Percentiles rank a stretch among this genome's conserved stretches.
Conservation (phyloP, 2,888 invertebrate genomes). For the Melieria crassipennis region DNA sequence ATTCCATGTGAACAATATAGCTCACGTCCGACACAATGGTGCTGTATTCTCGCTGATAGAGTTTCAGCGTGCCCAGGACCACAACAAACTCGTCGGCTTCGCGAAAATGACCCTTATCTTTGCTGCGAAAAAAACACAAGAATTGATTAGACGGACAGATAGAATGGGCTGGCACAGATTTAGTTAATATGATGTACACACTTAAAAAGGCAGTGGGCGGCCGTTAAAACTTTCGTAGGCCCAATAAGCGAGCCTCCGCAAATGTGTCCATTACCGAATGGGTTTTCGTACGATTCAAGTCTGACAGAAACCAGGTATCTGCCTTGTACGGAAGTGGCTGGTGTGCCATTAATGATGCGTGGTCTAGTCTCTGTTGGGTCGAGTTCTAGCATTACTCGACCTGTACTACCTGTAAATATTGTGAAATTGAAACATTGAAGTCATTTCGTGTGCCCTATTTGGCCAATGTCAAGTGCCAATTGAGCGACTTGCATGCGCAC, state of each 20-base stretch:
- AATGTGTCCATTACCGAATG: slow-evolving; percentile 59
- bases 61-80: slow-evolving; percentile 62
- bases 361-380: slow-evolving; percentile 31
- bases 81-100: slow-evolving; percentile 56
- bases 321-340: slow-evolving; percentile 46
- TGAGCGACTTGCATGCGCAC: too few relatives aligned
- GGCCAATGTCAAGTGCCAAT: too few relatives aligned
- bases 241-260: slow-evolving; percentile 60
- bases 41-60: slow-evolving; percentile 50
- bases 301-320: slow-evolving; percentile 61
- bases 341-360: slow-evolving; percentile 58
- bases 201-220: slow-evolving; percentile 62
- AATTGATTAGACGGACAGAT: background rate
- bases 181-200: slow-evolving; percentile 44
- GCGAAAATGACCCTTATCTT: slow-evolving; percentile 53
- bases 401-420: too few relatives aligned
- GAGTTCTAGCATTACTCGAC: too few relatives aligned
- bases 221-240: slow-evolving; percentile 57
- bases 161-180: background rate
- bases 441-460: too few relatives aligned
- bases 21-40: slow-evolving; percentile 58
- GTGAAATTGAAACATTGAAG: too few relatives aligned
- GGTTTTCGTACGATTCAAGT: slow-evolving; percentile 51
- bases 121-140: slow-evolving; percentile 41
- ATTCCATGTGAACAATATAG: slow-evolving; percentile 53